Evolutionary conservation across 2,797 vertebrate species (phyloP), one percentile per base, ranked within the genome.

Genomic region (Typhlichthys eigenmanni): DNA sequence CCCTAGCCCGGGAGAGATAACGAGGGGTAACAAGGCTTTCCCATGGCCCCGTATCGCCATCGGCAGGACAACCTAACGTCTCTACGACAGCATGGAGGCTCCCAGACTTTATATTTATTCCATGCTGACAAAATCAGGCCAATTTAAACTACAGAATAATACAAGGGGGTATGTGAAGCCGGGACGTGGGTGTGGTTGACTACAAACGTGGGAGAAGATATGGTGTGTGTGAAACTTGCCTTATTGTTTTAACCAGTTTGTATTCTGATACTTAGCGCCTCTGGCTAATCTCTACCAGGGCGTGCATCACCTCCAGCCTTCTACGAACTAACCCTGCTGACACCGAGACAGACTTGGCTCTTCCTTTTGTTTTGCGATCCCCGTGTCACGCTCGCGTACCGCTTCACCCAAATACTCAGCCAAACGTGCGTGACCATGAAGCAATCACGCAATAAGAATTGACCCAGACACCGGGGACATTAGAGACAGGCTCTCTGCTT

Each of bases 1-100:
- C 90, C 82, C 87, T 68, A 93, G 72, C 87, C 85, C 78, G 81
- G 72, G 43, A 54, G 85, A 87, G 87, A 74, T 14, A 65, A 89
- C 83, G 76, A 67, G 81, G 79, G 78, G 66, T 67, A 56, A 82
- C 64, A 47, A 81, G 78, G 78, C 76, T 90, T 94, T 95, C 92
- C 85, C 92, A 92, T 80, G 92, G 93, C 88, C 90, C 24, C 24
- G 4, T 29, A 29, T 29, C 24, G 4, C 24, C 24, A 29, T 29
- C 24, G 24, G 4, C 4, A 29, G 24, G 24, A 3, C 24, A 29
- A 29, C 24, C 24, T 29, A 29, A 29, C 4, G 3, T 29, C 24
- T 29, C 24, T 29, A 29, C 69, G 64, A 58, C 67, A 76, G 71
- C 66, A 77, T 72, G 19, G 12, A 8, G 34, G 57, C 65, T 64